Conservation (phyloP, 1,140 invertebrate species). For the Penaeus japonicus region DNA sequence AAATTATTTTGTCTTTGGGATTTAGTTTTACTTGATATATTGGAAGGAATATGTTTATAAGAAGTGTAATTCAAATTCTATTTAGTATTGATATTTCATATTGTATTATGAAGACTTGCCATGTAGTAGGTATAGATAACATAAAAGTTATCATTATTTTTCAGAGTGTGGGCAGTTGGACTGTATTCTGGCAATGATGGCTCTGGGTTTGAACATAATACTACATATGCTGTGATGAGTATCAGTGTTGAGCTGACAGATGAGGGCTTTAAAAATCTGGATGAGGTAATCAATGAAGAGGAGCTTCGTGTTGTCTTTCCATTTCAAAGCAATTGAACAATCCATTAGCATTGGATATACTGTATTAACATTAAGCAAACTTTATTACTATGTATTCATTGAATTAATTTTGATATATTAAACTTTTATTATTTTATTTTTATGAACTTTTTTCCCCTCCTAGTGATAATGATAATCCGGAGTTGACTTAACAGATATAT, state of each 20-base stretch:
- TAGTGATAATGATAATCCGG: too few species aligned
- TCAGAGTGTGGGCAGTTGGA: constrained; percentile 82
- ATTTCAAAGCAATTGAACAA: not conserved
- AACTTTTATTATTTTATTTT: too few species aligned
- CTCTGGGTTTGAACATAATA: constrained; percentile 82
- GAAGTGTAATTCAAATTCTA: too few species aligned
- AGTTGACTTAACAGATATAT: not conserved
- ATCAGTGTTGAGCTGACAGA: constrained; percentile 90
- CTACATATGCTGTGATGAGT: constrained; percentile 83
- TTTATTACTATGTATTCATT: too few species aligned
- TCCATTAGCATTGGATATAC: too few species aligned
- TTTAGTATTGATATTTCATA: not conserved
- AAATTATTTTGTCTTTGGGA: not conserved
- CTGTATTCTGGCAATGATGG: constrained; percentile 78
- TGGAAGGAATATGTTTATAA: too few species aligned
- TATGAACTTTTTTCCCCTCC: too few species aligned
- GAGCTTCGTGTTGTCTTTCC: not conserved
- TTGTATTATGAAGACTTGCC: not conserved
- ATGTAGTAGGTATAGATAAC: not conserved
- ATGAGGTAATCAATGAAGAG: constrained; percentile 74
- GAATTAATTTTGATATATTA: too few species aligned
- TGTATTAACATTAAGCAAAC: too few species aligned
- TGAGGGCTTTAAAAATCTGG: constrained; percentile 82
- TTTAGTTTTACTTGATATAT: too few species aligned
- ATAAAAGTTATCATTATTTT: constrained; percentile 65